Evolutionary conservation across 2,113 vertebrate genomes (phyloP).

Genomic region (Pimephales promelas): DNA sequence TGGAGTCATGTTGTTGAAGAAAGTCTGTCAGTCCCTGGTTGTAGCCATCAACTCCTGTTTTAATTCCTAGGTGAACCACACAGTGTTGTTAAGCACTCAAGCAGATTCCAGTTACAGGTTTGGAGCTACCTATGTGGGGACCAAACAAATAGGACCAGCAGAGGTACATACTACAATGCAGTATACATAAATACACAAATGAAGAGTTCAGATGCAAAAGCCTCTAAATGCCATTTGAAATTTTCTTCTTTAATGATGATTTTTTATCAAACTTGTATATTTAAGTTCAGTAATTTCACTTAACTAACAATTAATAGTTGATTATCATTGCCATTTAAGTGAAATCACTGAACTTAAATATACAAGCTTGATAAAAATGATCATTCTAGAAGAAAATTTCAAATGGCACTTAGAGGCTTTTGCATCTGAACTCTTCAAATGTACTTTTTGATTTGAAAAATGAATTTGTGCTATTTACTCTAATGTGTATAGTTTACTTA

Average conservation of each 20-base stretch:
- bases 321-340: no score
- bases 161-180: slow-evolving; percentile 72
- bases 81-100: slow-evolving; percentile 81
- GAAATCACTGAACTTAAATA: no score
- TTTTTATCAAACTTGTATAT: no score
- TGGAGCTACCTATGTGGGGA: slow-evolving; percentile 83
- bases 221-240: no score
- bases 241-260: no score
- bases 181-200: not conserved
- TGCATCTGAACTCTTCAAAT: no score
- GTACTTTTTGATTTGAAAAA: not conserved
- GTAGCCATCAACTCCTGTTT: not conserved
- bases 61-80: slow-evolving; percentile 85
- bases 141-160: slow-evolving; percentile 83
- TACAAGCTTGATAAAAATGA: no score
- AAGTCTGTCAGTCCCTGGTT: not conserved
- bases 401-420: no score
- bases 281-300: no score
- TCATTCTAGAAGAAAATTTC: no score
- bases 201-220: no score
- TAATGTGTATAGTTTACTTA: not conserved
- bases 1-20: not conserved
- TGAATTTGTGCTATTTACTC: not conserved
- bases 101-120: slow-evolving; percentile 89
- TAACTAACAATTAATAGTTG: no score